These are phyloP conservation scores for Eumeta japonica DNA, from an alignment of 1,140 invertebrate genomes.

Conservation along the genomic window DNA sequence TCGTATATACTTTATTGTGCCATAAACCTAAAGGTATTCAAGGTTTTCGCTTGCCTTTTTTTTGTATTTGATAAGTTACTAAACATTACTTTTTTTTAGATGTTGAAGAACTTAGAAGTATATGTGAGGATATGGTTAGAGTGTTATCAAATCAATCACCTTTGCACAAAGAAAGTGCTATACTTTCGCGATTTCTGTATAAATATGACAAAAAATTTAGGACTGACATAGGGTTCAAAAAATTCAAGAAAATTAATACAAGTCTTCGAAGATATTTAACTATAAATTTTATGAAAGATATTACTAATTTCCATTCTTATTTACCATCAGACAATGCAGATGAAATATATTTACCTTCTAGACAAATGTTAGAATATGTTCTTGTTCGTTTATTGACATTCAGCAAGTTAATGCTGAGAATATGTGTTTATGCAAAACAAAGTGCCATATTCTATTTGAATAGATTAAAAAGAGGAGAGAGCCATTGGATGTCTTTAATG, in stretches of 20 bases:
- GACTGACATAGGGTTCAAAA: constrained; percentile 60
- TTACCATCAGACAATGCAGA: constrained; percentile 21
- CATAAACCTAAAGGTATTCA: no score
- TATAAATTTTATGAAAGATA: constrained; percentile 48
- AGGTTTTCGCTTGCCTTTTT: no score
- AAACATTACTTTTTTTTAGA: no score
- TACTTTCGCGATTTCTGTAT: constrained; percentile 60
- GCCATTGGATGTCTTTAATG: constrained; percentile 57
- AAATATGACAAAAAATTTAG: constrained; percentile 64
- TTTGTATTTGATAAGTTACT: no score
- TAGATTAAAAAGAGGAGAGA: constrained; percentile 58
- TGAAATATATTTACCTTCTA: constrained; percentile 51
- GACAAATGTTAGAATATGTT: constrained; percentile 61
- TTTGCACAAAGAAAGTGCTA: constrained; percentile 57
- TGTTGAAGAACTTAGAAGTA: constrained; percentile 23
- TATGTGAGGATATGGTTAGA: constrained; percentile 31
- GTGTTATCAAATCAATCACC: constrained; percentile 51
- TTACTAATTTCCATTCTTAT: constrained; percentile 35
- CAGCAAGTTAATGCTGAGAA: constrained; percentile 57
- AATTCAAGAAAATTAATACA: constrained; percentile 59
- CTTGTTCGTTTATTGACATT: constrained; percentile 59
- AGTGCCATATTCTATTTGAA: constrained; percentile 55
- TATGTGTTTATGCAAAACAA: constrained; percentile 48
- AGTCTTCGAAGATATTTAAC: constrained; percentile 57
- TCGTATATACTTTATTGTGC: no score